These are phyloP conservation scores for Oenanthe melanoleuca DNA, from an alignment of 2,113 vertebrate genomes.

Conservation along the genomic window DNA sequence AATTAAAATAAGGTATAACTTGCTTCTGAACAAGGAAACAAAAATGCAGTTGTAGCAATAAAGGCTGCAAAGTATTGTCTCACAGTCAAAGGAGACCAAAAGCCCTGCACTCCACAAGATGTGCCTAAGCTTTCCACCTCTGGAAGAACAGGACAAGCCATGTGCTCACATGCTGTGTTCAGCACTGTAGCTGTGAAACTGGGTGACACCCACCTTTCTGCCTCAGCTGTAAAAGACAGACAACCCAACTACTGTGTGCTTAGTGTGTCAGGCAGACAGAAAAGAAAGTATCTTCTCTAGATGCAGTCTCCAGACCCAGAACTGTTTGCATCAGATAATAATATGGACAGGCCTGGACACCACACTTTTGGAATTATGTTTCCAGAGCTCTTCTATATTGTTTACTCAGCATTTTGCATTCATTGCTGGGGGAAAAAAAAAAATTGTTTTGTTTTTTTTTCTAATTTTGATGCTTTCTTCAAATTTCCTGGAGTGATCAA, in stretches of 20 bases:
- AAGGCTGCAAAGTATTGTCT: background rate
- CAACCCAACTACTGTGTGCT: background rate
- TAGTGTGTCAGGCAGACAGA: background rate
- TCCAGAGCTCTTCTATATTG: background rate
- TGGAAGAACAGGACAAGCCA: background rate
- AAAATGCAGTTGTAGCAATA: background rate
- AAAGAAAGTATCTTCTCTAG: background rate
- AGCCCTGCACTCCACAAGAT: background rate
- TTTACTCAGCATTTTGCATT: constrained; percentile 4
- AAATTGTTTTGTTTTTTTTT: background rate
- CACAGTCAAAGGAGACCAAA: background rate
- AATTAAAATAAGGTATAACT: background rate
- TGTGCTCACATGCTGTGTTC: background rate
- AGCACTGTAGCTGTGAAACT: background rate
- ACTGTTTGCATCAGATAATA: background rate
- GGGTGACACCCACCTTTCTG: background rate
- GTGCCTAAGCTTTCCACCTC: background rate
- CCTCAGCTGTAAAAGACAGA: background rate
- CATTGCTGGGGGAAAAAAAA: background rate
- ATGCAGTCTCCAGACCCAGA: background rate
- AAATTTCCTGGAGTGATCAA: background rate
- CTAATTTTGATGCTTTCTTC: background rate
- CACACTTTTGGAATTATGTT: background rate
- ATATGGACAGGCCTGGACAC: background rate
- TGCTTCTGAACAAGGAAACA: background rate